These are phyloP conservation scores for Myzus persicae DNA, from an alignment of 1,140 invertebrate genomes.

Conservation along the genomic window DNA sequence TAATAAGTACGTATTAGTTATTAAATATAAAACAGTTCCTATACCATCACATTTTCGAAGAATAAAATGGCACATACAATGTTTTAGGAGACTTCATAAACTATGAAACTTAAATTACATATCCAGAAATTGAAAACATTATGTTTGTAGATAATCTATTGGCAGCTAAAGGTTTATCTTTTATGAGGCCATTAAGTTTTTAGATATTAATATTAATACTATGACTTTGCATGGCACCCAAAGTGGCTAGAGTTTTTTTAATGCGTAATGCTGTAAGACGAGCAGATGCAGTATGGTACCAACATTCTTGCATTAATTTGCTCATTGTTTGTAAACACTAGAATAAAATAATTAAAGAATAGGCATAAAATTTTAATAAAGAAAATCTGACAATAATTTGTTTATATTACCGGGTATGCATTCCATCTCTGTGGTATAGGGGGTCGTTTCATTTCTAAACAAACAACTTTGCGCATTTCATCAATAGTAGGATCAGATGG, in stretches of 20 bases:
- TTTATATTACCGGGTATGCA: slow-evolving; percentile 60
- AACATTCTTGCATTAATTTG: slow-evolving; percentile 92
- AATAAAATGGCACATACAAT: slow-evolving; percentile 47
- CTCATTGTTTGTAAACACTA: slow-evolving; percentile 84
- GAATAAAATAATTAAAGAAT: slow-evolving; percentile 62
- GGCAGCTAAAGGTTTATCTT: slow-evolving; percentile 35
- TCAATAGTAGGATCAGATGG: slow-evolving; percentile 91
- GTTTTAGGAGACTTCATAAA: slow-evolving; percentile 31
- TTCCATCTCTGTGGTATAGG: slow-evolving; percentile 80
- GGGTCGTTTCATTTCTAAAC: slow-evolving; percentile 82
- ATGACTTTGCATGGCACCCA: slow-evolving; percentile 65
- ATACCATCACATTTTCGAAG: not conserved
- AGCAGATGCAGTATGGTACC: slow-evolving; percentile 91
- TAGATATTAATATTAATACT: slow-evolving; percentile 59
- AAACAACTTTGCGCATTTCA: slow-evolving; percentile 94
- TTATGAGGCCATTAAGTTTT: not conserved
- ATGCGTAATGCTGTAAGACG: slow-evolving; percentile 87
- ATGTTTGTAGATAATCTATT: slow-evolving; percentile 39
- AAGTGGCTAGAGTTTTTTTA: slow-evolving; percentile 89
- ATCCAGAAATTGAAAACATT: slow-evolving; percentile 19
- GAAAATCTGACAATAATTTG: not conserved
- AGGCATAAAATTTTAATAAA: not conserved
- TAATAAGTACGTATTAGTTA: slow-evolving; percentile 47
- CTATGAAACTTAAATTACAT: slow-evolving; percentile 31
- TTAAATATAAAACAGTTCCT: slow-evolving; percentile 43